Conservation (phyloP, 2,888 invertebrate species). For the Camponotus fellah region DNA sequence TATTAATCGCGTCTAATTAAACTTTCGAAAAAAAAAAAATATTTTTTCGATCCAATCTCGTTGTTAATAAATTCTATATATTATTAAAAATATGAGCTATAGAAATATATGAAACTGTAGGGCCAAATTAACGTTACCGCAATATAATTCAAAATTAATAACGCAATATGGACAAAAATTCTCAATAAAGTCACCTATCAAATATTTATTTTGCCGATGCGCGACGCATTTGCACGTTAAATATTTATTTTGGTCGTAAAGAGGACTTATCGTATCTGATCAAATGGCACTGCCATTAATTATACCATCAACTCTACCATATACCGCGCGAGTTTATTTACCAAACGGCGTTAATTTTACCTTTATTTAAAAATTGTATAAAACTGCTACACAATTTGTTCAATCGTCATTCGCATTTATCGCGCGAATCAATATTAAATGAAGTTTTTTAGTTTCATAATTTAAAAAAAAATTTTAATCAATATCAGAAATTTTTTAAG, state of each 20-base stretch:
- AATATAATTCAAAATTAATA: constrained; percentile 39
- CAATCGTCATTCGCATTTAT: not conserved
- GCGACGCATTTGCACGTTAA: constrained; percentile 33
- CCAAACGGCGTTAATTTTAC: not conserved
- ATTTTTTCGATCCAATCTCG: not conserved
- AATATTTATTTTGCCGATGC: constrained; percentile 24
- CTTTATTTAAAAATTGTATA: not conserved
- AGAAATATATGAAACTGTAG: not conserved
- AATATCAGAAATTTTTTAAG: not conserved
- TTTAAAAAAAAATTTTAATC: not conserved
- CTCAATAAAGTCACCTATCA: constrained; percentile 33
- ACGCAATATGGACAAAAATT: constrained; percentile 23
- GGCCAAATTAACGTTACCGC: not conserved
- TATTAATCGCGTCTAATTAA: not conserved
- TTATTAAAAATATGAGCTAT: not conserved
- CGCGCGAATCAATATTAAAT: not conserved
- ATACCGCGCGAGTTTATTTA: not conserved
- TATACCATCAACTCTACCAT: not conserved
- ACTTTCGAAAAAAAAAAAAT: not conserved
- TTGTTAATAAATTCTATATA: not conserved
- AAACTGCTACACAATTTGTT: not conserved
- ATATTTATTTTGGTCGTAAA: constrained; percentile 41
- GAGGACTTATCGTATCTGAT: constrained; percentile 17
- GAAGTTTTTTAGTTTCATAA: not conserved
- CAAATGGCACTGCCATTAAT: constrained; percentile 34